Percentiles rank a stretch among this genome's conserved stretches.
These are phyloP conservation scores for Elephas maximus DNA, from an alignment of 2,113 vertebrate genomes.

Conservation along the genomic window DNA sequence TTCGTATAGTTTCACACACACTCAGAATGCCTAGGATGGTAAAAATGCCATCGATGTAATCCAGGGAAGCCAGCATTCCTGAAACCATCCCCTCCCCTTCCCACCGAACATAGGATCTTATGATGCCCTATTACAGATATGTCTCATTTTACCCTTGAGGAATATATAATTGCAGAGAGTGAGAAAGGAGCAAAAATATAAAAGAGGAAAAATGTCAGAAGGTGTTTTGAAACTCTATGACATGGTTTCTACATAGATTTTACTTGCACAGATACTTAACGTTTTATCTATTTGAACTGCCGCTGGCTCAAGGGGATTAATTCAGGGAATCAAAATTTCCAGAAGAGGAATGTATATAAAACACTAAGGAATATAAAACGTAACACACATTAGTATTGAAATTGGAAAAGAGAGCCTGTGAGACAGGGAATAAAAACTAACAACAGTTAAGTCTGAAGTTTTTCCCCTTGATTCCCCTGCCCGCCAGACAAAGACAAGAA, in stretches of 20 bases:
- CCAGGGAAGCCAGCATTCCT: background rate
- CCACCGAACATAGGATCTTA: background rate
- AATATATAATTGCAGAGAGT: background rate
- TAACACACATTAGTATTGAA: background rate
- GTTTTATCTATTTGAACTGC: background rate
- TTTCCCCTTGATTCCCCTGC: background rate
- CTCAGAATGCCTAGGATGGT: background rate
- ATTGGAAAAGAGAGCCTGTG: background rate
- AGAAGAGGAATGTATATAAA: slow-evolving; percentile 3
- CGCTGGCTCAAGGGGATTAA: slow-evolving; percentile 19
- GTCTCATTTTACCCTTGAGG: background rate
- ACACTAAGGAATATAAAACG: slow-evolving; percentile 67
- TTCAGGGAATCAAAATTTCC: slow-evolving; percentile 37
- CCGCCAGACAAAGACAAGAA: background rate
- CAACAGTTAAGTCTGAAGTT: background rate
- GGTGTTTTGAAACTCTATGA: background rate
- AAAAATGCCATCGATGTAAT: background rate
- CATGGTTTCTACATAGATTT: background rate
- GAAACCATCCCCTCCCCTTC: background rate
- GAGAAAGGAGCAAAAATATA: background rate
- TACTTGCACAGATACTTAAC: background rate
- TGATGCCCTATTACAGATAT: background rate
- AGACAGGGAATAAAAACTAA: background rate
- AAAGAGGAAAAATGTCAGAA: background rate
- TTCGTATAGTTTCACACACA: background rate